Base-by-base conservation (phyloP, 2,113 vertebrate genomes). In the Chlorodrepanis virens region DNA sequence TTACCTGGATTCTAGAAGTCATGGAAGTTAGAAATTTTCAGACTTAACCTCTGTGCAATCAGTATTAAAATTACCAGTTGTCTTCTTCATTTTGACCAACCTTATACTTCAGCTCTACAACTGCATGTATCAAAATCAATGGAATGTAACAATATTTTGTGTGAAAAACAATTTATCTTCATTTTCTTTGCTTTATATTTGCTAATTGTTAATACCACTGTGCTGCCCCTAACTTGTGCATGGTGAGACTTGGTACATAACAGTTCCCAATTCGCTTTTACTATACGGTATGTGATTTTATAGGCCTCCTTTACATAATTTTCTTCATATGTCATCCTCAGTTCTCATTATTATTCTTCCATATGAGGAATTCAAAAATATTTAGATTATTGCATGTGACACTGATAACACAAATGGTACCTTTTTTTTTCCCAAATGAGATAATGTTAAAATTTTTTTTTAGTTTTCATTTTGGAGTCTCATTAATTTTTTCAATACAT, bases 221-320 rank as follows among this genome's bases (percentile, higher is more conserved):
- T 3, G 35, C 47, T 60, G 5, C 6, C 21, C 8, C 18, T 56
- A 68, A 54, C 10, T 22, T 4, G 21, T 83, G 13, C 17, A 16
- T 49, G 39, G 27, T 49, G 6, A 78, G 11, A 45, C 17, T 19
- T n/a, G 12, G 9, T 70, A 42, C 57, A 70, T 27, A 82, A 29
- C 11, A 19, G 9, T 19, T 67, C 25, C 42, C 14, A 39, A 12
- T 83, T 78, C n/a, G 20, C 11, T 88, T 92, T 54, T 37, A 7
- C 14, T 42, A 21, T 81, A 61, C 0, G 0, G 1, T 24, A 7
- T 24, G 24, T 40, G 7, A 77, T 69, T 89, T 87, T 54, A 75
- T 16, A 67, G 22, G 14, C 3, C 16, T 54, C 39, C 7, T 69
- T 93, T 53, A 61, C 4, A 6, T 37, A 75, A 49, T 11, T 75